Evolutionary conservation across 2,797 vertebrate species (phyloP), one percentile per base, ranked within the genome.

Genomic region (Thunnus albacares): DNA sequence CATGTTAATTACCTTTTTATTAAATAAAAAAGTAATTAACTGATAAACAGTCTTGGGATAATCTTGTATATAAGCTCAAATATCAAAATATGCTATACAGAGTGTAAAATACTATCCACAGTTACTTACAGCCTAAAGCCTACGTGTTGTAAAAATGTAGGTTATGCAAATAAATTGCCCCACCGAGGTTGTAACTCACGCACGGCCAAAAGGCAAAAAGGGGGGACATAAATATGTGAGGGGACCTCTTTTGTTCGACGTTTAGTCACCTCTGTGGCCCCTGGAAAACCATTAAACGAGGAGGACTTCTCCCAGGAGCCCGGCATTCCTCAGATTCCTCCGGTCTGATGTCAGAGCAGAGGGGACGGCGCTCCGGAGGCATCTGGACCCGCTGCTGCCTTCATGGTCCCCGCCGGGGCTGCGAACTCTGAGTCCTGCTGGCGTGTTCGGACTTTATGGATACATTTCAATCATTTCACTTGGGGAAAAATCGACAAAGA

Each of bases 271-370:
- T 93, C 84, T 66, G 84, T 91, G 88, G 89, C 88, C 91, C 90
- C 88, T 89, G 85, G 83, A 94, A 93, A 93, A 92, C 89, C 92
- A 93, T 93, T 94, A 93, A 91, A 91, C 80, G 63, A 87, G 81
- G 75, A 91, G 90, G 91, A 91, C 91, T 94, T 93, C 87, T 91
- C 90, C 86, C 93, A 93, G 90, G 93, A 92, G 92, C 90, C 87
- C 86, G 43, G 87, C 93, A 95, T 96, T 95, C 94, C 92, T 90
- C 41, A 43, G 61, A 95, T 96, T 95, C 94, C 94, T 90, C 81
- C 49, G 33, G 56, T 92, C 86, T 95, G 94, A 96, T 93, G 95
- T 96, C 95, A 96, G 84, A 88, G 90, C 67, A 26, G 77, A 87
- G 86, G 89, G 92, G 90, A 28, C 81, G 86, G 88, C 24, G 58